Base-by-base conservation (phyloP, 1,140 invertebrate species). In the Penaeus japonicus region DNA sequence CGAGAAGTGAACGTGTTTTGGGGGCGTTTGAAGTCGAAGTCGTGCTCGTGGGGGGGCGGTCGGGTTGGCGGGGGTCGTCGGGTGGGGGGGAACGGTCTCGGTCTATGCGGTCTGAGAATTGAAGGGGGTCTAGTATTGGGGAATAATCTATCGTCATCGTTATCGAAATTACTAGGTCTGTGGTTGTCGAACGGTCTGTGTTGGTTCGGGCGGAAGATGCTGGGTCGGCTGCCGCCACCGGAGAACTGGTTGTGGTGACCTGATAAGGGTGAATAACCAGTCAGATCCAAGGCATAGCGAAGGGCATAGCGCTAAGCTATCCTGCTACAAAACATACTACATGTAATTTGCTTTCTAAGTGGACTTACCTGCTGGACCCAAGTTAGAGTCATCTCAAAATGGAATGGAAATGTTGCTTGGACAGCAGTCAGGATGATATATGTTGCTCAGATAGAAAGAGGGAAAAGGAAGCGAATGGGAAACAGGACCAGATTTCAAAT, bases 51-150 rank as follows among this genome's bases (percentile, higher is more conserved):
- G 32, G 10, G 53, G 59, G 73, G 59, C 32, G 81, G 73, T 87
- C n/a, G 83, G 82, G 89, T 84, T 39, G 86, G 32, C n/a, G 87
- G 79, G n/a, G 90, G 79, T n/a, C 90, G 85, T 55, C 59, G 88
- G 47, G 84, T 85, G 84, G 54, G 85, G 84, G n/a, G 90, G 90
- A 53, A 62, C 32, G 85, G 85, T 54, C 85, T 87, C 87, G 91
- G 82, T 92, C 91, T 90, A 7, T 90, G 91, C 17, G 91, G 91
- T 81, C 91, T 85, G 62, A 90, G 89, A 35, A 91, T 82, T 55
- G 88, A 84, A 2, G 87, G 83, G 27, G 87, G 87, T 88, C 87
- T 88, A n/a, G 87, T 84, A n/a, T 83, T 83, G 32, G 87, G 80
- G 81, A 88, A 88, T 53, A 88, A 88, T 17, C 32, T 47, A 24